Percentiles rank a stretch among this genome's conserved stretches.
Evolutionary conservation across 2,113 vertebrate species (phyloP).

Genomic region (Ochotona princeps): DNA sequence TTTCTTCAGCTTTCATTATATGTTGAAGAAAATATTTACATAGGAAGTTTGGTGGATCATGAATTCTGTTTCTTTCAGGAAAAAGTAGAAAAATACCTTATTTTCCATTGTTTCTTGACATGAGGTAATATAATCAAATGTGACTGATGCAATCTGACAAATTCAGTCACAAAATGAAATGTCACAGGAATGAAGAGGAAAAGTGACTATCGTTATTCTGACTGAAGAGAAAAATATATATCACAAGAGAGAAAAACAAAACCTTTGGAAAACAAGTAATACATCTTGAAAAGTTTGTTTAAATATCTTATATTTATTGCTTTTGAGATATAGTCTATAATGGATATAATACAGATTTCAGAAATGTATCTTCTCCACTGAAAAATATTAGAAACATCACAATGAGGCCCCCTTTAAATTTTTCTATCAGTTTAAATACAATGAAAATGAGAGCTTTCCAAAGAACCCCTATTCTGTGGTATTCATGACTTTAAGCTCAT

Average conservation of each 20-base stretch:
- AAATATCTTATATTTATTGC: conserved; percentile 1
- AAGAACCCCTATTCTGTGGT: conserved; percentile 50
- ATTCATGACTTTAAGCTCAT: conserved; percentile 46
- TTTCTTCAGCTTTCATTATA: conserved; percentile 18
- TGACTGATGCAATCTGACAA: conserved; percentile 75
- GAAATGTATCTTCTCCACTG: conserved; percentile 9
- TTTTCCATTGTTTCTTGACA: conserved; percentile 73
- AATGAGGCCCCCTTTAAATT: conserved; percentile 46
- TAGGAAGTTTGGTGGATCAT: background rate
- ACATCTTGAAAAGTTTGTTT: background rate
- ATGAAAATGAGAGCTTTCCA: background rate
- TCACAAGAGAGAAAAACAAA: conserved; percentile 60
- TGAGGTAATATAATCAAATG: conserved; percentile 74
- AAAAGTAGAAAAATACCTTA: conserved; percentile 46
- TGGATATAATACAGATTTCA: background rate
- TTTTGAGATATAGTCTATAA: conserved; percentile 1
- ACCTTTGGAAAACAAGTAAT: conserved; percentile 63
- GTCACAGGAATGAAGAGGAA: conserved; percentile 70
- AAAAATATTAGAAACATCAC: conserved; percentile 54
- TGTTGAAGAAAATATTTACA: conserved; percentile 63
- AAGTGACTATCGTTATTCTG: conserved; percentile 74
- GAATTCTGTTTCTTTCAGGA: conserved; percentile 18
- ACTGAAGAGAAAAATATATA: conserved; percentile 58
- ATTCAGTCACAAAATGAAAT: conserved; percentile 79
- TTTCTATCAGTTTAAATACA: conserved; percentile 66